Base-by-base conservation (phyloP, 2,888 invertebrate species). In the Cacoxenus indagator region DNA sequence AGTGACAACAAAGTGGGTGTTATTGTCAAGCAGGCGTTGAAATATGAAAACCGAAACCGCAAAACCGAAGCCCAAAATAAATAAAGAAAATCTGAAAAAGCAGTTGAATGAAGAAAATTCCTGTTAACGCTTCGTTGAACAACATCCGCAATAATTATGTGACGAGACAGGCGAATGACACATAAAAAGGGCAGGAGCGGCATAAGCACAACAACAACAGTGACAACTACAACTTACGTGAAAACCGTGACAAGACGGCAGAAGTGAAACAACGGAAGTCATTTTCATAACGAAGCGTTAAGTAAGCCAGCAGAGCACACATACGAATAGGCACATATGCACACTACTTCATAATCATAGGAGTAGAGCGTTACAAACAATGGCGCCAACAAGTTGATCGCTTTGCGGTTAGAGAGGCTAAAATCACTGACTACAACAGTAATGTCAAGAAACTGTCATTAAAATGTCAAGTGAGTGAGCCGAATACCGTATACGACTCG, bases 121-220 rank as follows among this genome's bases (percentile, higher is more conserved):
- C 75, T 75, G 76, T 81, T 81, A 78, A 83, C 81, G 84, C 78
- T 82, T 75, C 78, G 80, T 77, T 85, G 83, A 75, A 69, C 80
- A 75, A 66, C 78, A 82, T 84, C 84, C 85, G 84, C 78, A 75
- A 84, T 82, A 84, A 84, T 84, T 85, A 84, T 78, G 77, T 75
- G 77, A 83, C 82, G 79, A 78, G 77, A 78, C 83, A 73, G 71
- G 73, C 74, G 74, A 77, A 81, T 76, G 76, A 75, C 76, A 75
- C 75, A 77, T 76, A 82, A 82, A 82, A 75, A 78, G 72, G 43
- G 62, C 57, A 65, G 57, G 19, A 6, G n/a, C 65, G n/a, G 29
- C 24, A 17, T 43, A 26, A 8, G 26, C 27, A 27, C 43, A 24
- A 11, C 29, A 45, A 17, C 22, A 19, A 51, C 51, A 51, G 22